Conservation (phyloP, 2,797 vertebrate species). For the Megaceryle alcyon region DNA sequence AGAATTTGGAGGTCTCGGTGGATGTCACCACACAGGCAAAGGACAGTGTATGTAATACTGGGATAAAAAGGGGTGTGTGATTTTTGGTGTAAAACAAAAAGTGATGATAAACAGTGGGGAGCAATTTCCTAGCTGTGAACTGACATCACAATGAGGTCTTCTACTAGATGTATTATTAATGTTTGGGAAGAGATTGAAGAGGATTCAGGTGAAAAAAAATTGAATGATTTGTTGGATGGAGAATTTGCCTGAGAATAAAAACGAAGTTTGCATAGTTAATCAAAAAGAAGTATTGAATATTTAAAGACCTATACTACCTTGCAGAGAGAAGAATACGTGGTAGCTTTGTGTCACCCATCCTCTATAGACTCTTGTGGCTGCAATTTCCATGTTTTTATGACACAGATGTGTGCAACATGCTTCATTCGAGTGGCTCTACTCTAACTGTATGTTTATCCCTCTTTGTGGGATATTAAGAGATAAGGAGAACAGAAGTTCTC, state of each 20-base stretch:
- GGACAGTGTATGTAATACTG: neutral
- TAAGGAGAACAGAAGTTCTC: neutral
- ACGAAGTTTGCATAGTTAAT: neutral
- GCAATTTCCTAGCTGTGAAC: neutral
- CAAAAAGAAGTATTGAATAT: neutral
- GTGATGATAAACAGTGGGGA: neutral
- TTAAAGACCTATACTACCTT: neutral
- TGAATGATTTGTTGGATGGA: neutral
- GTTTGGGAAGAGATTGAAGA: neutral
- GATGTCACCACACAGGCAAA: neutral
- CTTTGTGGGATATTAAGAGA: neutral
- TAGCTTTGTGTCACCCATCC: neutral
- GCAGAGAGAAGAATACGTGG: neutral
- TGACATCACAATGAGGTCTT: neutral
- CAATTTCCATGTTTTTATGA: neutral
- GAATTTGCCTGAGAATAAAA: neutral
- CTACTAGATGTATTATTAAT: neutral
- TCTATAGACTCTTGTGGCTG: neutral
- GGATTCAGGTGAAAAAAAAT: neutral
- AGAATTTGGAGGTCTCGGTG: neutral
- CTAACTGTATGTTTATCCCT: neutral
- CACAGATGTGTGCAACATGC: neutral
- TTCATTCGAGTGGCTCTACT: neutral
- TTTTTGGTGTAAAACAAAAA: neutral
- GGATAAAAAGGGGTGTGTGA: neutral